A percentile compares a stretch with the other conserved stretches of the same genome.
These are phyloP conservation scores for Eurosta solidaginis DNA, from an alignment of 1,140 invertebrate species.

Conservation along the genomic window DNA sequence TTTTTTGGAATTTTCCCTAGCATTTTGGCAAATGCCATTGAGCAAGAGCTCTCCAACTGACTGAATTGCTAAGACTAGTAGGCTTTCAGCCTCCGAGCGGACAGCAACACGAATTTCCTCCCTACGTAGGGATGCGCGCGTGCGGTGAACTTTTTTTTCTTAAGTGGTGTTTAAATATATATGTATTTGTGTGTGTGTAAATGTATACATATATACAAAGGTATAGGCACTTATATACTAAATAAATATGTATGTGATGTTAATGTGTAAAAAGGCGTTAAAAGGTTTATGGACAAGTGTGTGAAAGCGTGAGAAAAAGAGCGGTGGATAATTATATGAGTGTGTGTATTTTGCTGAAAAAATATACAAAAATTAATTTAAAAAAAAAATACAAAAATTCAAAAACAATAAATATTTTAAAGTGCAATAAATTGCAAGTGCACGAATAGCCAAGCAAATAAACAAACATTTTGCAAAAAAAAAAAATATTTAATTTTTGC, in stretches of 20 bases:
- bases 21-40: constrained; percentile 35
- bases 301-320: too few species aligned
- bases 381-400: not conserved
- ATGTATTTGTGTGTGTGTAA: too few species aligned
- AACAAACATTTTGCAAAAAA: not conserved
- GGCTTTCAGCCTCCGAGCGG: constrained; percentile 60
- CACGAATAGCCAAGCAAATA: not conserved
- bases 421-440: not conserved
- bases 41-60: constrained; percentile 51
- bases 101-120: constrained; percentile 56
- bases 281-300: too few species aligned
- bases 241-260: not conserved
- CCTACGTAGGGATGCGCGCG: constrained; percentile 14
- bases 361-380: not conserved
- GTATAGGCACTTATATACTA: not conserved
- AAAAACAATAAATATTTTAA: constrained; percentile 1
- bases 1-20: constrained; percentile 22
- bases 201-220: not conserved
- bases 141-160: constrained; percentile 45
- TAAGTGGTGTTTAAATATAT: not conserved
- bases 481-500: constrained; percentile 12
- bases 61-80: constrained; percentile 54
- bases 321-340: too few species aligned
- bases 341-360: too few species aligned
- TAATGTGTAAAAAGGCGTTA: not conserved